A percentile compares a stretch with the other conserved stretches of the same genome.
Evolutionary conservation across 2,888 invertebrate genomes (phyloP).

Genomic region (Zaprionus lineosus): DNA sequence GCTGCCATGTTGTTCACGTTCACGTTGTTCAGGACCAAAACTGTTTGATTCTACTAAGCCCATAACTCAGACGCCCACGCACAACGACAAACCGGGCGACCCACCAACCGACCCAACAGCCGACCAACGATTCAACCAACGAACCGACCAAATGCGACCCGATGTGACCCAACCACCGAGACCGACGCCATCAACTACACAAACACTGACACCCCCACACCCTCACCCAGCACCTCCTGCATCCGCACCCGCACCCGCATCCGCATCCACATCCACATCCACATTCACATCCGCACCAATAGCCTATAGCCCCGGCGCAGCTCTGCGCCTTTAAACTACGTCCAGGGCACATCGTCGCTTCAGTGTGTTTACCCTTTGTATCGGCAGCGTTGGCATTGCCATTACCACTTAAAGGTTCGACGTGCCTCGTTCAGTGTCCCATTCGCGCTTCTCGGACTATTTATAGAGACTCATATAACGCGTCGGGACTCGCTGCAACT

Average conservation of each 20-base stretch:
- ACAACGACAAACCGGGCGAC: slow-evolving; percentile 10
- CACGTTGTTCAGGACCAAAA: slow-evolving; percentile 34
- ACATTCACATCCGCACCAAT: not conserved
- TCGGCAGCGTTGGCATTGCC: slow-evolving; percentile 33
- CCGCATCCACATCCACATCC: not conserved
- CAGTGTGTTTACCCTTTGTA: slow-evolving; percentile 45
- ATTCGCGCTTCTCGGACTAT: slow-evolving; percentile 2
- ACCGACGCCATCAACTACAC: no score
- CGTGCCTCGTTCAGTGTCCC: slow-evolving; percentile 39
- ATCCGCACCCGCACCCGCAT: no score
- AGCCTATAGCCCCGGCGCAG: no score
- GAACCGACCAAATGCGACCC: slow-evolving; percentile 20
- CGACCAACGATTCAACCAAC: slow-evolving; percentile 15
- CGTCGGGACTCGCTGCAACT: not conserved
- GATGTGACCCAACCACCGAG: no score
- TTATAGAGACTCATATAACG: not conserved
- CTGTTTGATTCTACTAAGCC: slow-evolving; percentile 62
- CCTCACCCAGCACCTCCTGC: not conserved
- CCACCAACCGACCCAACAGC: slow-evolving; percentile 4
- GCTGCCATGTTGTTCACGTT: not conserved
- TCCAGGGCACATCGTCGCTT: slow-evolving; percentile 25
- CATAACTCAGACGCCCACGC: slow-evolving; percentile 57
- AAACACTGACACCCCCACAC: not conserved
- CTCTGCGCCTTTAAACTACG: not conserved
- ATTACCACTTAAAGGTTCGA: slow-evolving; percentile 55